Evolutionary conservation across 2,888 invertebrate genomes (phyloP).

Genomic region (Synergus umbraculus): DNA sequence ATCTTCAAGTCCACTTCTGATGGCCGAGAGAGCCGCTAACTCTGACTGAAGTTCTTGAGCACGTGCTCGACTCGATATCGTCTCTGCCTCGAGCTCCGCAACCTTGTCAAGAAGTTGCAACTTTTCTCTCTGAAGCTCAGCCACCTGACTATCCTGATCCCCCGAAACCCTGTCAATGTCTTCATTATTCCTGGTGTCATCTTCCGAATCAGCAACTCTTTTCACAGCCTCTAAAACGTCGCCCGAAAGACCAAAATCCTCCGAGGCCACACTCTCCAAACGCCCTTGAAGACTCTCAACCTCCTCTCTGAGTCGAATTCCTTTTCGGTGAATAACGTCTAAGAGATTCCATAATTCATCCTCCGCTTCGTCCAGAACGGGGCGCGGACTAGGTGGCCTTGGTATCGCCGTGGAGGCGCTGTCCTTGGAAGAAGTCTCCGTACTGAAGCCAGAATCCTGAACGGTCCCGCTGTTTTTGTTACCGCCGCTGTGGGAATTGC

Average conservation of each 20-base stretch:
- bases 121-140: conserved; percentile 84
- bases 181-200: conserved; percentile 60
- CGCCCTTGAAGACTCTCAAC: conserved; percentile 83
- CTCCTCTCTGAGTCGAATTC: conserved; percentile 85
- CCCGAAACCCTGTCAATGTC: conserved; percentile 47
- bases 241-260: conserved; percentile 67
- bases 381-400: conserved; percentile 72
- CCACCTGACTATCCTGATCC: conserved; percentile 79
- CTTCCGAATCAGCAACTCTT: conserved; percentile 61
- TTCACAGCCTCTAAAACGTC: conserved; percentile 75
- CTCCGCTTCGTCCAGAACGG: conserved; percentile 80
- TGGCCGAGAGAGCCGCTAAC: conserved; percentile 79
- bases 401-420: conserved; percentile 82
- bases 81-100: conserved; percentile 88
- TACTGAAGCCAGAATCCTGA: conserved; percentile 93
- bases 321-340: conserved; percentile 91
- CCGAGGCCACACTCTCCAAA: conserved; percentile 71
- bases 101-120: conserved; percentile 86
- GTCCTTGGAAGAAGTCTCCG: conserved; percentile 91
- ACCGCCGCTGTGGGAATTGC: conserved; percentile 81
- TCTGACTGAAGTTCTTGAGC: conserved; percentile 84
- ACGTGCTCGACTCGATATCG: conserved; percentile 83
- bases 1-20: conserved; percentile 73
- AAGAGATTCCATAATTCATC: conserved; percentile 92
- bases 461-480: conserved; percentile 83